phyloP scores from a whole-genome alignment of 2,888 invertebrate species.

The Thalpophila matura region DNA sequence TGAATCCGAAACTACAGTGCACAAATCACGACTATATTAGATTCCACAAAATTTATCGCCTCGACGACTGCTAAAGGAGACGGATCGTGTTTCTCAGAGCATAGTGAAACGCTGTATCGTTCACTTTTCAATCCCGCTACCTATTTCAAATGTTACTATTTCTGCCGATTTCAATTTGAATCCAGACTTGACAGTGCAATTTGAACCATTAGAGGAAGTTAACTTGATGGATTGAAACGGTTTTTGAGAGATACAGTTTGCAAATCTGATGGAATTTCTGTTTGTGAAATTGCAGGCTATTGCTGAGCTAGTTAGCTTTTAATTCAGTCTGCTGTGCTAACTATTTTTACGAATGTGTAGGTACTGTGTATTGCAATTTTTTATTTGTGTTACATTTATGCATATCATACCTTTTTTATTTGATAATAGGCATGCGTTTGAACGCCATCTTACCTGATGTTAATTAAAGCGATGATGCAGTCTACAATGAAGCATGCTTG shows the following conservation, averaged over 20 bases:
- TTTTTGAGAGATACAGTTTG: conserved; percentile 3
- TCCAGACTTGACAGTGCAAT: conserved; percentile 33
- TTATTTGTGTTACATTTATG: too few relatives aligned
- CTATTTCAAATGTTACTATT: conserved; percentile 58
- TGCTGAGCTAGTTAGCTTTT: too few relatives aligned
- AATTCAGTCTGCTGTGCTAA: too few relatives aligned
- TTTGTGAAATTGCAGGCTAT: conserved; percentile 3
- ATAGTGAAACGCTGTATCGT: conserved; percentile 58
- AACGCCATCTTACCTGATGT: too few relatives aligned
- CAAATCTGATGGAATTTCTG: conserved; percentile 2
- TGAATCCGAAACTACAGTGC: conserved; percentile 65
- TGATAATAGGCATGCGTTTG: too few relatives aligned
- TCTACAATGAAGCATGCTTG: too few relatives aligned
- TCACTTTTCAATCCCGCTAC: conserved; percentile 60
- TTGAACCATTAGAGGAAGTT: conserved; percentile 8
- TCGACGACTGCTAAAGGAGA: conserved; percentile 68
- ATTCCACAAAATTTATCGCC: conserved; percentile 74
- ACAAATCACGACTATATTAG: conserved; percentile 76
- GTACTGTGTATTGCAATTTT: too few relatives aligned
- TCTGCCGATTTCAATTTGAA: conserved; percentile 41
- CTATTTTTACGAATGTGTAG: too few relatives aligned
- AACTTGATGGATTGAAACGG: conserved; percentile 1
- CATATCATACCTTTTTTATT: too few relatives aligned
- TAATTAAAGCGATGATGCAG: too few relatives aligned
- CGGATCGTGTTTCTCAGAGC: conserved; percentile 66